Percentiles rank a stretch among this genome's conserved stretches.
Conservation (phyloP, 1,140 invertebrate genomes). For the Diprion similis region DNA sequence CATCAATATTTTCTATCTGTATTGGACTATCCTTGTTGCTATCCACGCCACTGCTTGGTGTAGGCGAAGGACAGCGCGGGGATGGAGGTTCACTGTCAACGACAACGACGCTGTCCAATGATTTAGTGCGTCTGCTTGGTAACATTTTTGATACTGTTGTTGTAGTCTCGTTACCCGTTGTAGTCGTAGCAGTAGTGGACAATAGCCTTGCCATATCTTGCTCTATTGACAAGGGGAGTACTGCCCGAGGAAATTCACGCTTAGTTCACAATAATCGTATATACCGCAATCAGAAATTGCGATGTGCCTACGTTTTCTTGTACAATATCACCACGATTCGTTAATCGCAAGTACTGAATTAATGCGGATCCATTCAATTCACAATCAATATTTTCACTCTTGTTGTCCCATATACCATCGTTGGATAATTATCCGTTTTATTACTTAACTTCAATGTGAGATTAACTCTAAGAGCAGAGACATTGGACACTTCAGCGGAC, state of each 20-base stretch:
- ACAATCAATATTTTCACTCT: too few relatives aligned
- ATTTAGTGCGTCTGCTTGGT: slow-evolving; percentile 53
- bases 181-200: slow-evolving; percentile 34
- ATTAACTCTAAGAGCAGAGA: too few relatives aligned
- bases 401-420: too few relatives aligned
- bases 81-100: slow-evolving; percentile 58
- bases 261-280: slow-evolving; percentile 37
- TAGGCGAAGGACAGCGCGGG: slow-evolving; percentile 83
- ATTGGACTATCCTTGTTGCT: slow-evolving; percentile 91
- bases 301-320: neutral
- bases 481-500: too few relatives aligned
- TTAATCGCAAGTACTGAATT: too few relatives aligned
- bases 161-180: slow-evolving; percentile 8
- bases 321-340: too few relatives aligned
- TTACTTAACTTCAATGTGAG: too few relatives aligned
- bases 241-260: slow-evolving; percentile 48
- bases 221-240: slow-evolving; percentile 62
- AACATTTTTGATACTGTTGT: slow-evolving; percentile 38
- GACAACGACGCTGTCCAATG: slow-evolving; percentile 56
- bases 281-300: slow-evolving; percentile 16
- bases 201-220: slow-evolving; percentile 62
- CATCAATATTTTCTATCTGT: slow-evolving; percentile 84
- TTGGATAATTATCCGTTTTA: too few relatives aligned
- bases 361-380: too few relatives aligned
- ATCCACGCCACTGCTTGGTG: slow-evolving; percentile 87